Evolutionary conservation across 2,888 invertebrate genomes (phyloP), one percentile per base, ranked within the genome.

Genomic region (Petrophora chlorosata): DNA sequence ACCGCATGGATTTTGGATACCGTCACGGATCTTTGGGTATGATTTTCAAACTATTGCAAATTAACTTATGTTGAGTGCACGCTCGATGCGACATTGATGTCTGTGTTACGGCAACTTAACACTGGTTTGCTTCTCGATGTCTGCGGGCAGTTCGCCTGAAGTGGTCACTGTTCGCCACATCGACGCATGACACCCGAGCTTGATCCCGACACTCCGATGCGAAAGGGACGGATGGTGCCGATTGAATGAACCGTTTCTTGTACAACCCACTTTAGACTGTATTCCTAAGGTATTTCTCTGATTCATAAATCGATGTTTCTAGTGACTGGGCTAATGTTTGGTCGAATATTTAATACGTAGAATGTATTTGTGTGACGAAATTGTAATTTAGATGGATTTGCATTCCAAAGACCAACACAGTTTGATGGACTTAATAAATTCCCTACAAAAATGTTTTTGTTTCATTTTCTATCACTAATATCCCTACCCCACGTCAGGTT

Each of bases 371-470:
- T 49, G 49, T 35, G 49, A 50, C 39, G 29, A 43, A 38, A 50
- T 40, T 44, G 43, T 44, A 44, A 78, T 79, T 78, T 82, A 80
- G 80, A 74, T 79, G 85, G 83, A 81, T 79, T 75, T 82, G 86
- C 89, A 89, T 89, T 89, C 89, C 89, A 86, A 83, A 82, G 78
- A 82, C 86, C 84, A 79, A 84, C 84, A 77, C 82, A 82, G 79
- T 85, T 87, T 82, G 83, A 86, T 83, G 86, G 79, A 86, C 73
- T 83, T 78, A 85, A 84, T 84, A 85, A 85, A 77, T 74, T 68
- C 65, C 64, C 65, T 68, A 70, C 63, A 64, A 66, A 50, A 61
- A 41, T 56, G 38, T 8, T 22, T 23, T 58, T 60, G 61, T 56
- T 58, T 44, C 34, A 42, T 59, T 65, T 66, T 30, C 12, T 38